A percentile compares a stretch with the other conserved stretches of the same genome.
Evolutionary conservation across 64 coral and sea anemone species (phyloP).

Genomic region (Stylophora pistillata): DNA sequence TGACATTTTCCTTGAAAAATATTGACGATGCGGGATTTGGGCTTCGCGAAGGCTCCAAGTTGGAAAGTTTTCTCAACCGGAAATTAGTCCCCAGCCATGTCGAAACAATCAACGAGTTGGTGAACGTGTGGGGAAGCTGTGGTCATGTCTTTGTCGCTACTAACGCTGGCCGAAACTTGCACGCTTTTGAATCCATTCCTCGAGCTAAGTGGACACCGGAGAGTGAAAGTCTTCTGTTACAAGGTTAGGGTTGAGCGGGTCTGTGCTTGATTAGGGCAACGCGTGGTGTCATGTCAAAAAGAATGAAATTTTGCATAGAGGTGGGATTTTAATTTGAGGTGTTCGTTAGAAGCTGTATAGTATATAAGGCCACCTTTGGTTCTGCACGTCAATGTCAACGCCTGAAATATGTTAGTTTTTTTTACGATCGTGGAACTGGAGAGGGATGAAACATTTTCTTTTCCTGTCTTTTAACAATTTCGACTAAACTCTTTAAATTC

Average conservation of each 20-base stretch:
- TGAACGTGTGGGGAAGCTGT: slow-evolving; percentile 56
- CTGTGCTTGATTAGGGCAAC: background rate
- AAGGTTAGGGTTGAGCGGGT: background rate
- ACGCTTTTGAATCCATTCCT: slow-evolving; percentile 43
- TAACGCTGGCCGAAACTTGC: slow-evolving; percentile 38
- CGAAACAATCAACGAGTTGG: background rate
- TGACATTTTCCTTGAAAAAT: slow-evolving; percentile 24
- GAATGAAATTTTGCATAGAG: too few relatives aligned
- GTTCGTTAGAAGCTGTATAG: too few relatives aligned
- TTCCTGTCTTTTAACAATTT: too few relatives aligned
- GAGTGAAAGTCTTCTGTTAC: slow-evolving; percentile 41
- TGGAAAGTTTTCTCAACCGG: slow-evolving; percentile 17
- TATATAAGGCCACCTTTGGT: too few relatives aligned
- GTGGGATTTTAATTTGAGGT: too few relatives aligned
- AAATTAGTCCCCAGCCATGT: background rate
- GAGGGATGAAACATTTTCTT: too few relatives aligned
- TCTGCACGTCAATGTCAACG: too few relatives aligned
- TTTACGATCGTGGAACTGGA: too few relatives aligned
- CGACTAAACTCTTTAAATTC: too few relatives aligned
- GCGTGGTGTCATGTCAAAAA: too few relatives aligned
- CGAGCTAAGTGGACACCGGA: slow-evolving; percentile 56
- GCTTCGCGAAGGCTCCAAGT: slow-evolving; percentile 23
- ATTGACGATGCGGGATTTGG: slow-evolving; percentile 46
- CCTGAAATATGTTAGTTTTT: too few relatives aligned
- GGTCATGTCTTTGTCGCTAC: slow-evolving; percentile 47